A percentile compares a stretch with the other conserved stretches of the same genome.
Conservation (phyloP, 2,797 vertebrate species). For the Garrulus glandarius region DNA sequence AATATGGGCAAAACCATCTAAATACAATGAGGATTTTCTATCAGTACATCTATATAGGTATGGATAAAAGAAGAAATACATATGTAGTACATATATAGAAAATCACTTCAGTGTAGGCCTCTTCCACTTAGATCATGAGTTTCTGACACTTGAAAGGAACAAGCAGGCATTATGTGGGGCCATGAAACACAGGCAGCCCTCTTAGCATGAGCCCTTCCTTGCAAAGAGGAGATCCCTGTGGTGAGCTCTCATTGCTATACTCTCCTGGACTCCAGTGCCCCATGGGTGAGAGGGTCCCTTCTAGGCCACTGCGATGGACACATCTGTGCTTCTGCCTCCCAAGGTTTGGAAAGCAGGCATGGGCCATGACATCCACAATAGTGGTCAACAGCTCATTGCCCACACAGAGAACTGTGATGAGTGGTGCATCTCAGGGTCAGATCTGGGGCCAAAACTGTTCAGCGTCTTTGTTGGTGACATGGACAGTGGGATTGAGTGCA, state of each 20-base stretch:
- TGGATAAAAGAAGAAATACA: background rate
- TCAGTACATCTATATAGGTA: background rate
- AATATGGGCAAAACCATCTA: background rate
- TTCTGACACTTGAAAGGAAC: background rate
- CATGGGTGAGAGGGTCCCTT: rapidly evolving
- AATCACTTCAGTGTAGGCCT: background rate
- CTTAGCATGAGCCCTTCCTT: background rate
- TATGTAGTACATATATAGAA: background rate
- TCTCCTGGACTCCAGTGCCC: background rate
- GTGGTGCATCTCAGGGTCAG: background rate
- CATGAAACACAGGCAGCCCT: background rate
- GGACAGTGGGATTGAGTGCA: too few species aligned
- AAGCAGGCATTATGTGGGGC: rapidly evolving
- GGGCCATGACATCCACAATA: too few species aligned
- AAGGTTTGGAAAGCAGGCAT: background rate
- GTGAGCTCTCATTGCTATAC: background rate
- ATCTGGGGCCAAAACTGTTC: background rate
- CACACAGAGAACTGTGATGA: background rate
- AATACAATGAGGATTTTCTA: background rate
- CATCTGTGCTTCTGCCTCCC: background rate
- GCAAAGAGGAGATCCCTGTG: background rate
- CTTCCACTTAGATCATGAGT: background rate
- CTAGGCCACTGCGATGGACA: background rate
- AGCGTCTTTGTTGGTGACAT: background rate
- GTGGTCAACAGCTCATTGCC: background rate